These are phyloP conservation scores for Apis dorsata DNA, from an alignment of 1,140 invertebrate genomes.

Conservation along the genomic window DNA sequence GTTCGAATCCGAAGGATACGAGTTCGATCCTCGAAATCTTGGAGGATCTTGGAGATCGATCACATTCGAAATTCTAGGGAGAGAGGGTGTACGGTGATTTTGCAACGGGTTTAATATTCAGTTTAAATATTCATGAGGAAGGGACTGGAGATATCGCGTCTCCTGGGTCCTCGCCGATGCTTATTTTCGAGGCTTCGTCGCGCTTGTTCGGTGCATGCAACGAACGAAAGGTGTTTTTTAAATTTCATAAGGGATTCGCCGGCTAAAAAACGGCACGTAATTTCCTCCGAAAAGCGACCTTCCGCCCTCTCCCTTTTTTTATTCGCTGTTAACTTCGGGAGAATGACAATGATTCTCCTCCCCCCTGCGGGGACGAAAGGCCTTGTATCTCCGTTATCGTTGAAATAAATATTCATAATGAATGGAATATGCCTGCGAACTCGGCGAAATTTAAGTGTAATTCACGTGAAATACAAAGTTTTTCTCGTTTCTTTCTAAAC, in stretches of 20 bases:
- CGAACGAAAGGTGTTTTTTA: conserved; percentile 41
- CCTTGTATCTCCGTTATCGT: not conserved
- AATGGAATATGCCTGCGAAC: not conserved
- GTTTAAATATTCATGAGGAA: conserved; percentile 78
- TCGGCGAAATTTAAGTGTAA: not conserved
- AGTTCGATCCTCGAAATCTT: conserved; percentile 9
- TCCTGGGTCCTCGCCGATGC: conserved; percentile 36
- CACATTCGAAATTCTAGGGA: conserved; percentile 62
- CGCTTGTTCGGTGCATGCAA: conserved; percentile 27
- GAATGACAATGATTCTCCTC: not conserved
- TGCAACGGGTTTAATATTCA: conserved; percentile 76
- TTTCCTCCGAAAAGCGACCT: not conserved
- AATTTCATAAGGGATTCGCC: conserved; percentile 26
- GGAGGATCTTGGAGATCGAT: conserved; percentile 53
- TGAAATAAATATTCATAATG: conserved; percentile 17
- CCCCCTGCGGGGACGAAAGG: not conserved
- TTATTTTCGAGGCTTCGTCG: conserved; percentile 37
- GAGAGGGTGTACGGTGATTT: conserved; percentile 69
- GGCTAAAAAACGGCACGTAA: conserved; percentile 13
- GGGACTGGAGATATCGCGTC: conserved; percentile 31
- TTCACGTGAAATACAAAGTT: not conserved
- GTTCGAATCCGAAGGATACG: no score
- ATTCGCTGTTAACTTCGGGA: conserved; percentile 8
- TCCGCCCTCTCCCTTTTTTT: not conserved
- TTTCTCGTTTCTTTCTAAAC: not conserved